phyloP scores from a whole-genome alignment of 2,888 invertebrate genomes.

The Coecobrya sp. region DNA sequence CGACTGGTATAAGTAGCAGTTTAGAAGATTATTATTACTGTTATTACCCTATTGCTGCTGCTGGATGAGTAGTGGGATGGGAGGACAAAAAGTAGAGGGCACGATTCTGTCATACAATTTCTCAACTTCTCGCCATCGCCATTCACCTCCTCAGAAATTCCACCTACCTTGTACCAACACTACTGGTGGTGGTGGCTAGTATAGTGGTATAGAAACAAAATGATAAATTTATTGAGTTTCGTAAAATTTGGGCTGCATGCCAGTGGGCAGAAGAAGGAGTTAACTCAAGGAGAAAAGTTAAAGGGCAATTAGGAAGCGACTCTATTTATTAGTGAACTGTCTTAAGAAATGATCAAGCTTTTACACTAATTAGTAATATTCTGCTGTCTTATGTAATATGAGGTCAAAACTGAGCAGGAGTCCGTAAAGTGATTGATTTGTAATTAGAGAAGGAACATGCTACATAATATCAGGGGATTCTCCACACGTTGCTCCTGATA shows the following conservation, averaged over 20 bases:
- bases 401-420: too few species aligned
- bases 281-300: background rate
- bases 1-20: constrained; percentile 14
- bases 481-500: too few species aligned
- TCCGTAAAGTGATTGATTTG: too few species aligned
- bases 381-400: background rate
- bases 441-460: too few species aligned
- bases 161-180: background rate
- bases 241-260: background rate
- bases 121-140: constrained; percentile 54
- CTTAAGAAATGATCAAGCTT: background rate
- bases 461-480: too few species aligned
- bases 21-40: constrained; percentile 44
- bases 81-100: background rate
- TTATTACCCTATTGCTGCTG: constrained; percentile 28
- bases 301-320: background rate
- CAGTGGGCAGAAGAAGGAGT: background rate
- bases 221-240: constrained; percentile 3
- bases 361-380: background rate
- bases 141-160: constrained; percentile 8
- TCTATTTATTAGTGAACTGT: background rate
- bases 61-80: background rate
- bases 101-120: constrained; percentile 55
- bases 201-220: background rate
- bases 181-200: background rate